These are phyloP conservation scores for Cephus sareptanus DNA, from an alignment of 2,888 invertebrate genomes.

Conservation along the genomic window DNA sequence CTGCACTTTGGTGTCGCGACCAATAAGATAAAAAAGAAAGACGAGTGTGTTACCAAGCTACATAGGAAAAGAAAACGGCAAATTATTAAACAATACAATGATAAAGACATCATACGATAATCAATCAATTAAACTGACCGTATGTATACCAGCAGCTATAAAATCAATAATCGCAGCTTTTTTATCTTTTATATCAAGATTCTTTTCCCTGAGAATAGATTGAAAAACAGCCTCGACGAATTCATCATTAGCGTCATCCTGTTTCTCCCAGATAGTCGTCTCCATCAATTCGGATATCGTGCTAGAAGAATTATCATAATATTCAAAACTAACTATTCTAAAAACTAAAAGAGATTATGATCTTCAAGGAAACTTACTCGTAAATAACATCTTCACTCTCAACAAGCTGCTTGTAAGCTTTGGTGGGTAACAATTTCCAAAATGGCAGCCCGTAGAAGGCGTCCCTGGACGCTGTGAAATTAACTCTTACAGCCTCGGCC, in stretches of 20 bases:
- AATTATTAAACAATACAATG: neutral
- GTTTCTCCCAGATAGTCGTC: constrained; percentile 71
- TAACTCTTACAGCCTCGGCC: constrained; percentile 79
- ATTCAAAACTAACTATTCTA: neutral
- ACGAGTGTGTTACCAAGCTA: constrained; percentile 85
- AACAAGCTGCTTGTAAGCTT: constrained; percentile 77
- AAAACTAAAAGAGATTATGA: neutral
- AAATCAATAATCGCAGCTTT: constrained; percentile 88
- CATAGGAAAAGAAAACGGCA: constrained; percentile 22
- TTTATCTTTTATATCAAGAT: constrained; percentile 82
- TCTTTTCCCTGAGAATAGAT: constrained; percentile 78
- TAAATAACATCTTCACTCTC: constrained; percentile 84
- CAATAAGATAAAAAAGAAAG: constrained; percentile 81
- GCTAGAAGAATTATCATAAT: constrained; percentile 62
- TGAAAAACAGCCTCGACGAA: constrained; percentile 79
- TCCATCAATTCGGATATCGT: constrained; percentile 84
- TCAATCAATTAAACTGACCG: constrained; percentile 68
- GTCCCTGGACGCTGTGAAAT: constrained; percentile 83
- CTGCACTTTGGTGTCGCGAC: constrained; percentile 76
- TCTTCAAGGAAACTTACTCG: constrained; percentile 69
- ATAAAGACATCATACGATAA: neutral
- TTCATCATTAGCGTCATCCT: constrained; percentile 70
- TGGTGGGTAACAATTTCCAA: constrained; percentile 84
- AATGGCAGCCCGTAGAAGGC: constrained; percentile 84
- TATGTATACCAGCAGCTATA: constrained; percentile 88